These are phyloP conservation scores for Drosophila merina DNA, from an alignment of 2,888 invertebrate species.

Conservation along the genomic window DNA sequence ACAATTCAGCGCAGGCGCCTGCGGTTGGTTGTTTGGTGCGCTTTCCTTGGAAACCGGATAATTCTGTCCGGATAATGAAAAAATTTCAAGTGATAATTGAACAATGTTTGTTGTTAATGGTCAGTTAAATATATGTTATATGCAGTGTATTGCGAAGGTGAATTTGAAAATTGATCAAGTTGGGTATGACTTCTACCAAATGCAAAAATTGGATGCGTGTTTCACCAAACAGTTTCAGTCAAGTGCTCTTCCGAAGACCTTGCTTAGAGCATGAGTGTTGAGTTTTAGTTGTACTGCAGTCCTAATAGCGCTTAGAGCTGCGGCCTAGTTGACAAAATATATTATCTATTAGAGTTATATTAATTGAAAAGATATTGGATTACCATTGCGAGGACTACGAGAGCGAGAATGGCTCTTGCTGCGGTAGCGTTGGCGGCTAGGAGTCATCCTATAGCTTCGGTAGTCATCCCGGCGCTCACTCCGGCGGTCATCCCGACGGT, in stretches of 20 bases:
- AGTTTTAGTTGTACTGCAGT: slow-evolving; percentile 5
- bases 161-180: slow-evolving; percentile 11
- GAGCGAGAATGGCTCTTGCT: slow-evolving; percentile 76
- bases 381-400: slow-evolving; percentile 62
- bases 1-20: slow-evolving; percentile 51
- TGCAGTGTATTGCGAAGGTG: slow-evolving; percentile 1
- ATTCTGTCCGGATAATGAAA: not conserved
- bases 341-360: too few species aligned
- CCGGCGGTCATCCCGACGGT: slow-evolving; percentile 10
- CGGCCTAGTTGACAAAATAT: slow-evolving; percentile 24
- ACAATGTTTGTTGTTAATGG: slow-evolving; percentile 15
- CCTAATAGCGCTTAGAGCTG: slow-evolving; percentile 43
- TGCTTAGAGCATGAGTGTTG: slow-evolving; percentile 14
- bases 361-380: too few species aligned
- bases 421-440: slow-evolving; percentile 60
- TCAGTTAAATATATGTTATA: slow-evolving; percentile 1
- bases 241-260: slow-evolving; percentile 17
- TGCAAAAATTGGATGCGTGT: slow-evolving; percentile 18
- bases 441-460: slow-evolving; percentile 42
- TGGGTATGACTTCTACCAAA: slow-evolving; percentile 10
- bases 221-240: slow-evolving; percentile 36
- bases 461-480: not conserved
- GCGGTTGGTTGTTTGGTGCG: slow-evolving; percentile 18
- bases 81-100: slow-evolving; percentile 14
- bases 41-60: too few species aligned